Conservation (phyloP, 2,888 invertebrate species). For the Platynereis dumerilii region DNA sequence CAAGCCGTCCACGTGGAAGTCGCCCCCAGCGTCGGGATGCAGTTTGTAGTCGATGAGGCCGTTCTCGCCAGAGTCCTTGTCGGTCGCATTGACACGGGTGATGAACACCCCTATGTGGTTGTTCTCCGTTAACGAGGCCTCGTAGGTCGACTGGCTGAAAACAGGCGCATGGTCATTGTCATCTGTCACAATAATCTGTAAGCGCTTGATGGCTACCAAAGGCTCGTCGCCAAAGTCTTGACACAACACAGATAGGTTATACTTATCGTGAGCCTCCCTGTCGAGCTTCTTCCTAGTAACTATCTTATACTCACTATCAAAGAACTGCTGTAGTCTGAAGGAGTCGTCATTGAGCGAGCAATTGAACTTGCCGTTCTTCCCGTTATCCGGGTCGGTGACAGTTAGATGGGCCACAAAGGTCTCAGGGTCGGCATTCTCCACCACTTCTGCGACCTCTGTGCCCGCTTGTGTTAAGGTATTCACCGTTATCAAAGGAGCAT, state of each 20-base stretch:
- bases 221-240: conserved; percentile 30
- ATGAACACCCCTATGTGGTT: conserved; percentile 29
- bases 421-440: conserved; percentile 24
- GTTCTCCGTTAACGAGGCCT: conserved; percentile 28
- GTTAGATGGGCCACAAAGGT: conserved; percentile 23
- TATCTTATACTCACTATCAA: conserved; percentile 30
- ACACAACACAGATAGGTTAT: conserved; percentile 31
- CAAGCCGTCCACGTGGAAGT: conserved; percentile 27
- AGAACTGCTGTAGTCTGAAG: conserved; percentile 26
- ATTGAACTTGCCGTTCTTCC: conserved; percentile 31
- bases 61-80: conserved; percentile 33
- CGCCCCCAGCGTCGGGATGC: conserved; percentile 9
- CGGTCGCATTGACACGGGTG: conserved; percentile 33
- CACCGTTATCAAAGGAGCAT: conserved; percentile 34
- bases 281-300: conserved; percentile 31
- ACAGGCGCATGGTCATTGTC: conserved; percentile 34
- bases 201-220: conserved; percentile 16
- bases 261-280: conserved; percentile 28
- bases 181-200: conserved; percentile 29
- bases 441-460: conserved; percentile 19
- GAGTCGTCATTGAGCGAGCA: conserved; percentile 31
- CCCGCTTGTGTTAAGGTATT: conserved; percentile 33
- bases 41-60: conserved; percentile 30
- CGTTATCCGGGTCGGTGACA: conserved; percentile 33
- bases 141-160: conserved; percentile 27